A percentile compares a stretch with the other conserved stretches of the same genome.
These are phyloP conservation scores for Pogonophryne albipinna DNA, from an alignment of 2,797 vertebrate species.

Conservation along the genomic window DNA sequence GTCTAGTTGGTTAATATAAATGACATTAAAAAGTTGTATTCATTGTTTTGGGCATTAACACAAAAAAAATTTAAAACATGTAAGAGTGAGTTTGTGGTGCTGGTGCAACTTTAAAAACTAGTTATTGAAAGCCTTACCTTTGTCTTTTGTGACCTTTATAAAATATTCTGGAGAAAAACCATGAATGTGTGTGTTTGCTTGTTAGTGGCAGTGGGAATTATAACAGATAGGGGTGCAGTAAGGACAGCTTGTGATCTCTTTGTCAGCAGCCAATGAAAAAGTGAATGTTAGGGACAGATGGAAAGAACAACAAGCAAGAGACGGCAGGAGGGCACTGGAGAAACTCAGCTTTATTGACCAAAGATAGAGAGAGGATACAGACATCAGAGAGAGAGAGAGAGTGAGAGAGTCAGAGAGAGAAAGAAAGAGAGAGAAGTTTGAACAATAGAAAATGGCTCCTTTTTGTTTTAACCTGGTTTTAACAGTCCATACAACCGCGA, in stretches of 20 bases:
- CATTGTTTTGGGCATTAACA: neutral
- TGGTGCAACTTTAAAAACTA: neutral
- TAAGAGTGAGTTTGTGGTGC: neutral
- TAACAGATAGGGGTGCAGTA: constrained; percentile 65
- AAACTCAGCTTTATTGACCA: constrained; percentile 84
- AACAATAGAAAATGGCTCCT: constrained; percentile 81
- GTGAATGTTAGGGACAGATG: constrained; percentile 80
- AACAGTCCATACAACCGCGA: constrained; percentile 74
- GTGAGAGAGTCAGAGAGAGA: constrained; percentile 22
- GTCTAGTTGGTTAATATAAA: neutral
- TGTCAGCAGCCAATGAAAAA: constrained; percentile 74
- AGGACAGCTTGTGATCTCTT: constrained; percentile 59
- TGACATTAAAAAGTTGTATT: neutral
- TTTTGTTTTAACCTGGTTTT: constrained; percentile 69
- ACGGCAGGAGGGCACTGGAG: constrained; percentile 80
- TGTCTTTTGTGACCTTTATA: neutral
- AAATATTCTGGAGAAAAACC: constrained; percentile 1
- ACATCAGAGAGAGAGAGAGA: constrained; percentile 60
- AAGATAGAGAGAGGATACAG: constrained; percentile 77
- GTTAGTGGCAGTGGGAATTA: constrained; percentile 75
- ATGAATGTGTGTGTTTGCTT: constrained; percentile 29
- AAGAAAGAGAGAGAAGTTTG: constrained; percentile 45
- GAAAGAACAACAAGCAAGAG: constrained; percentile 82
- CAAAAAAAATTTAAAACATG: neutral
- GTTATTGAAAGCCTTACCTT: neutral